Conservation (phyloP, 2,113 vertebrate genomes). For the Eulemur macaco region DNA sequence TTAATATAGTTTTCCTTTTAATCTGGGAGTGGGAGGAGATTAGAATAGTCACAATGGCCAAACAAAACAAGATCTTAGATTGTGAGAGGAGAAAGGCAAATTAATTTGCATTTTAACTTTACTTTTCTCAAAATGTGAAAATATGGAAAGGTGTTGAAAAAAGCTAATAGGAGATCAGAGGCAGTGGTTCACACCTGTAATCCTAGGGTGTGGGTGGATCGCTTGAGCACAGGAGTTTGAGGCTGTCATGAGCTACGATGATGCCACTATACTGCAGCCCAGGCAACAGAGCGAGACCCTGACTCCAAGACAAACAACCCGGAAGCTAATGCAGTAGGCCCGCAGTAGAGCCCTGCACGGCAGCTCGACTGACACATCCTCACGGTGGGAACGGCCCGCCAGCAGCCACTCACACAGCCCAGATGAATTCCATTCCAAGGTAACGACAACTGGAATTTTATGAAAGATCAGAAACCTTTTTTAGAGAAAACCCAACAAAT, state of each 20-base stretch:
- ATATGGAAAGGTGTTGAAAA: neutral
- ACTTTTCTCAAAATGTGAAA: neutral
- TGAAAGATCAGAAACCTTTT: neutral
- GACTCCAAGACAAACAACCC: too few species aligned
- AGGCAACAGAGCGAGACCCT: too few species aligned
- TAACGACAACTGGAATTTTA: accelerated
- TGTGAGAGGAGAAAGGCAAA: neutral
- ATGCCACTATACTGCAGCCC: too few species aligned
- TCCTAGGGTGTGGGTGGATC: too few species aligned
- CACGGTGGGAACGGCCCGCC: accelerated
- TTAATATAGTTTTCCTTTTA: neutral
- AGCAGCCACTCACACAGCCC: accelerated
- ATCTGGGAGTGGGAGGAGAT: neutral
- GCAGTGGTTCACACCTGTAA: neutral
- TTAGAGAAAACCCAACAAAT: neutral
- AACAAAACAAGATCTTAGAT: neutral
- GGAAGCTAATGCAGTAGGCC: too few species aligned
- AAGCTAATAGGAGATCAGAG: accelerated
- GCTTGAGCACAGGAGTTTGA: too few species aligned
- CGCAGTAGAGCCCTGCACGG: too few species aligned
- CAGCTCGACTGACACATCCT: accelerated
- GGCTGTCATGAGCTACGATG: too few species aligned
- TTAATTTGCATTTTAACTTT: neutral
- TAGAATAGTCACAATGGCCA: neutral
- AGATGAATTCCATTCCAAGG: accelerated